These are phyloP conservation scores for Pocillopora grandis DNA, from an alignment of 92 coral and sea anemone species.

Conservation along the genomic window DNA sequence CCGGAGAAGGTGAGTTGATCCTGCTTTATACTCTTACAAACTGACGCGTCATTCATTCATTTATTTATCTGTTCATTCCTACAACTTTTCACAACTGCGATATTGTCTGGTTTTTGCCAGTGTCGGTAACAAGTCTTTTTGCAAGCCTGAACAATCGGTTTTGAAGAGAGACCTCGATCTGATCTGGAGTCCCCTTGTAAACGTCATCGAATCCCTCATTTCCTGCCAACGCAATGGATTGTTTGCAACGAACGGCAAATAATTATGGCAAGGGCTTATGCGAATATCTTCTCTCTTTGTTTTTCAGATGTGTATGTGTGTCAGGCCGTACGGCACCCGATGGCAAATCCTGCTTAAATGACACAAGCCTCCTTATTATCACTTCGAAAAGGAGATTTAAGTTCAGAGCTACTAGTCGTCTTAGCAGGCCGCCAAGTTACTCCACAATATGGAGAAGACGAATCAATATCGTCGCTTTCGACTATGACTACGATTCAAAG, in stretches of 20 bases:
- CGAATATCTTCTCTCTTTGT: background rate
- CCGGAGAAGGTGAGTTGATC: slow-evolving; percentile 58
- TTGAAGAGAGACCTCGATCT: no score
- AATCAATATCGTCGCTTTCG: slow-evolving; percentile 50
- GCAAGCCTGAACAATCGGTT: no score
- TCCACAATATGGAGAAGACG: slow-evolving; percentile 32
- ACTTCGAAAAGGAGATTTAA: slow-evolving; percentile 47
- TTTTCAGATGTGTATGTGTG: slow-evolving; percentile 79
- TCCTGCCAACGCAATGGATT: no score
- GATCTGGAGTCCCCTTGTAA: no score
- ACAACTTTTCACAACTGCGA: no score
- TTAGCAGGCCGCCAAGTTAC: slow-evolving; percentile 30
- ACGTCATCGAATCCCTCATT: no score
- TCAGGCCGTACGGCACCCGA: slow-evolving; percentile 71
- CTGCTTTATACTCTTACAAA: background rate
- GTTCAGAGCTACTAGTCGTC: slow-evolving; percentile 54
- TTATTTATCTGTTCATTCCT: no score
- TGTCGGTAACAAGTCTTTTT: no score
- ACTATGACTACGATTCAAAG: slow-evolving; percentile 68
- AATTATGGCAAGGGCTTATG: no score
- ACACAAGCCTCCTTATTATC: slow-evolving; percentile 60
- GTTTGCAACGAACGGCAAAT: no score
- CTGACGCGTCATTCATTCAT: background rate
- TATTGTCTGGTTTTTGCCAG: no score
- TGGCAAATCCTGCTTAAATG: slow-evolving; percentile 60